Evolutionary conservation across 2,888 invertebrate genomes (phyloP), one percentile per base, ranked within the genome.

Genomic region (Caenorhabditis doughertyi): DNA sequence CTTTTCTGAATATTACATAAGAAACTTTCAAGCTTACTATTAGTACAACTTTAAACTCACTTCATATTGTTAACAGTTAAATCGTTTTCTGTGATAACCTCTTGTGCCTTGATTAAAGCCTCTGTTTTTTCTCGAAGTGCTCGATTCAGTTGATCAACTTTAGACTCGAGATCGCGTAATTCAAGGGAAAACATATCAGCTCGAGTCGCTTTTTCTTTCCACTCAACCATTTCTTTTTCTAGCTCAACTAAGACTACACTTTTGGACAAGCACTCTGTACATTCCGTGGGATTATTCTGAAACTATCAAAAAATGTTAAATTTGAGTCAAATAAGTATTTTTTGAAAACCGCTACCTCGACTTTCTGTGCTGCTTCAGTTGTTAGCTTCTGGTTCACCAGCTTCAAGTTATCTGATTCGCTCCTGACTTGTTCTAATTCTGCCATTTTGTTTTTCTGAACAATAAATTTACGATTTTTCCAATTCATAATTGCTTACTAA

Each of bases 131-230:
- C 79, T 0, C 71, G 60, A 2, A 83, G 60, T 29, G 70, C 74
- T 70, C 74, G 25, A 29, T 73, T 83, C 58, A 83, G 25, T 11
- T 74, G 68, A 49, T 83, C 83, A 9, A 83, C 77, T 56, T 82
- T 83, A 0, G 74, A 83, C 42, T 83, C 83, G 3, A 79, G 39
- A 64, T 83, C 83, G 2, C 74, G 55, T 0, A 83, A 8, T 53
- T 83, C 83, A n/a, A 83, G 55, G 1, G 67, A 56, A n/a, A 83
- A 27, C 79, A 83, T 77, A 42, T 83, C 83, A 8, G 71, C 74
- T 1, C 58, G 44, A 23, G 73, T 60, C 7, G 74, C 58, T 29
- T 79, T 83, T 13, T 83, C 79, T 18, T 65, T 79, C 60, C 72
- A 70, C 16, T 81, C 81, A 9, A 44, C 53, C 0, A 70, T 23